Base-by-base conservation (phyloP, 37 sponge, comb jelly and placozoan genomes). In the Halichondria panicea region DNA sequence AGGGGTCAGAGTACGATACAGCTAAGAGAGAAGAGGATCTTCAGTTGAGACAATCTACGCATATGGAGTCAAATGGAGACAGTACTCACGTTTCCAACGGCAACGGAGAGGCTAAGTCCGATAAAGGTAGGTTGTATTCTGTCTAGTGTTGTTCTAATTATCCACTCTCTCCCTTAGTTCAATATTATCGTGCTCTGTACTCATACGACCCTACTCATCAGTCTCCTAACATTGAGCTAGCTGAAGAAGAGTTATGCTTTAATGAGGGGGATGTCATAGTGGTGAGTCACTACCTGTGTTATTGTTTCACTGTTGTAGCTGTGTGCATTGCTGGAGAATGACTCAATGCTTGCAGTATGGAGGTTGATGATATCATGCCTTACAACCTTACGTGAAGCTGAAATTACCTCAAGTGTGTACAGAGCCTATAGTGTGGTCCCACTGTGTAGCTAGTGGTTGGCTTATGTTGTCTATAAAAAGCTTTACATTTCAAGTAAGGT, bases 161-260 rank as follows among this genome's bases (percentile, higher is more conserved):
- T 68, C 67, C 42, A 8, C 42, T 68, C 4, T 40, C 69, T 68
- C 69, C 24, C 6, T 15, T 38, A 8, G 37, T 34, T 18, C 54
- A 30, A 1, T 85, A 72, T 35, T 85, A 85, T 56, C 33, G 32
- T 36, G 86, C 86, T 3, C n/a, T 74, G 48, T 78, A 50, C 57
- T 21, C n/a, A 37, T 85, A 85, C 63, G 57, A 85, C 50, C 86
- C 86, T 9, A 2, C 13, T 15, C 30, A 63, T 7, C 77, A 72
- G 12, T 85, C 86, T 30, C 86, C 86, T 15, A 85, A 85, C 40
- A 68, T 52, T 9, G 86, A 69, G n/a, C 28, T 1, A 1, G 86
- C 42, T 1, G 79, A 72, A 3, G 71, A 80, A 36, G 86, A 85
- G 34, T 60, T 85, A 2, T 33, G 37, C 35, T 85, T 85, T 22